phyloP scores from a whole-genome alignment of 2,113 vertebrate species.

The Eurypyga helias region DNA sequence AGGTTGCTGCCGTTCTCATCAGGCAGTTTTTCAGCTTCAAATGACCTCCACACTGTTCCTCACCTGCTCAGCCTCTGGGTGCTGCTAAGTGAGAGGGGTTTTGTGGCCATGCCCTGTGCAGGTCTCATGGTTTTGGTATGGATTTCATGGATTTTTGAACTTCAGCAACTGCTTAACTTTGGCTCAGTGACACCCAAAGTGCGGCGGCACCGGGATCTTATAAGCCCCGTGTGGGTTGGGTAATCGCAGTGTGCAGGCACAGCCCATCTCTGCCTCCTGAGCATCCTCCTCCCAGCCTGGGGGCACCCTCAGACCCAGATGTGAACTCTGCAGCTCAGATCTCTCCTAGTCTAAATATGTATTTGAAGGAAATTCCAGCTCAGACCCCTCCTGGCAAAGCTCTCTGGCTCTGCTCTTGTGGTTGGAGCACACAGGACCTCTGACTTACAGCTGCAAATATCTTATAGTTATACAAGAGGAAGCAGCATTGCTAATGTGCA shows the following conservation, averaged over 20 bases:
- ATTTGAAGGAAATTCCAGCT: constrained; percentile 44
- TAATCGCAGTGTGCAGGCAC: not conserved
- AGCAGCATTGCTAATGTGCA: not conserved
- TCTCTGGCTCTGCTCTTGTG: not conserved
- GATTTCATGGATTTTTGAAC: not conserved
- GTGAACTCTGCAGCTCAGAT: not conserved
- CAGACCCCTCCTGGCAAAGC: not conserved
- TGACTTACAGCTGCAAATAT: constrained; percentile 34
- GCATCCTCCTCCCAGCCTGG: not conserved
- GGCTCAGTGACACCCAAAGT: not conserved
- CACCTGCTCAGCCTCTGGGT: rapidly evolving
- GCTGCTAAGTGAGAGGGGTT: not conserved
- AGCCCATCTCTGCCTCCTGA: not conserved
- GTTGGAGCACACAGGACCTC: not conserved
- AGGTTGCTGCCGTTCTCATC: not conserved
- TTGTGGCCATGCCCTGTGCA: not conserved
- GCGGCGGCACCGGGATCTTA: rapidly evolving
- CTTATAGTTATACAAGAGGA: constrained; percentile 17
- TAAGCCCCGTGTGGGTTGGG: not conserved
- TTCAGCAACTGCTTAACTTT: not conserved
- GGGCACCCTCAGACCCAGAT: not conserved
- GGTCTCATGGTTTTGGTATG: not conserved
- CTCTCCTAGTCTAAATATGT: not conserved
- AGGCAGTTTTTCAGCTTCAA: not conserved
- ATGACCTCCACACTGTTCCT: rapidly evolving